phyloP scores from a whole-genome alignment of 1,140 invertebrate genomes.

The Drosophila pectinifera region DNA sequence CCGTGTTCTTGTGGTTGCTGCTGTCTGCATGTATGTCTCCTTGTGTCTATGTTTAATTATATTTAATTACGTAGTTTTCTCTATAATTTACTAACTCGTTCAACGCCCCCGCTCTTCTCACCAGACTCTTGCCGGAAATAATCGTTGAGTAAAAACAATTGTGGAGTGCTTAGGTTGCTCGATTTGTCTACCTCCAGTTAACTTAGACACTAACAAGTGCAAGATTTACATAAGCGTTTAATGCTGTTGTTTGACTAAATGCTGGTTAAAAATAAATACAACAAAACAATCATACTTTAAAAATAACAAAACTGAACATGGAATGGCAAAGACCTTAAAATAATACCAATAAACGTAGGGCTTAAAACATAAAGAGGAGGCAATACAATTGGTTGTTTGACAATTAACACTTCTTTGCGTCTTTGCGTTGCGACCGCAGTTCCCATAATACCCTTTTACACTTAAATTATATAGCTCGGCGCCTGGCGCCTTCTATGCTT shows the following conservation, averaged over 20 bases:
- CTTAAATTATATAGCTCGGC: constrained; percentile 54
- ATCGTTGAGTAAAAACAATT: constrained; percentile 33
- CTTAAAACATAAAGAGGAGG: constrained; percentile 42
- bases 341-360: constrained; percentile 42
- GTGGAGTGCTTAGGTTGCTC: constrained; percentile 22
- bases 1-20: constrained; percentile 30
- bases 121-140: constrained; percentile 59
- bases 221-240: constrained; percentile 80
- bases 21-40: constrained; percentile 23
- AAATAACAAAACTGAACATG: constrained; percentile 57
- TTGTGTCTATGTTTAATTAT: constrained; percentile 64
- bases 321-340: constrained; percentile 63
- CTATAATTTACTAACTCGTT: constrained; percentile 77
- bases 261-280: constrained; percentile 35
- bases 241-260: constrained; percentile 71
- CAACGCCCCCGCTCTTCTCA: constrained; percentile 58
- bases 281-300: constrained; percentile 65
- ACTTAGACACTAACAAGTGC: constrained; percentile 78
- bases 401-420: constrained; percentile 51
- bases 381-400: constrained; percentile 44
- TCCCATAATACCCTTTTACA: constrained; percentile 70
- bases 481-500: constrained; percentile 59
- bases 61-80: constrained; percentile 69
- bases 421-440: constrained; percentile 74
- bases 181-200: constrained; percentile 51